Base-by-base conservation (phyloP, 2,113 vertebrate genomes). In the Lepisosteus osseus region DNA sequence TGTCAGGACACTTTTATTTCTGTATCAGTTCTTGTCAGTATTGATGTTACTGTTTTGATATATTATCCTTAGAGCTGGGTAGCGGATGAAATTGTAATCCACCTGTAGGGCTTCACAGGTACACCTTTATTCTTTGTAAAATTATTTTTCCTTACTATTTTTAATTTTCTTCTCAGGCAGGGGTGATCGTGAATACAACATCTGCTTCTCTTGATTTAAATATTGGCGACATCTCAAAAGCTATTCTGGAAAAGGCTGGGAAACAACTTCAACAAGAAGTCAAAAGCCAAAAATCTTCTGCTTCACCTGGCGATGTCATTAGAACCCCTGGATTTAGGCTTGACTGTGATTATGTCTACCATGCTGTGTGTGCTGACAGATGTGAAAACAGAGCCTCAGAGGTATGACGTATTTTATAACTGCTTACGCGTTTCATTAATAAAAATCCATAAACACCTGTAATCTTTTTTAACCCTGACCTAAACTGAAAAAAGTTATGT, bases 151-250 rank as follows among this genome's bases (percentile, higher is more conserved):
- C 29, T 29, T 29, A 29, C 29, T 29, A n/a, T 45, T 71, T 51
- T 43, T 3, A 6, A 74, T 42, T 73, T 78, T 74, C 67, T 74
- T 86, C 84, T 43, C 82, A 98, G 96, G 87, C 89, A 0, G 80
- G 88, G 17, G 83, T 92, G 69, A 81, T 96, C 74, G 91, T 97
- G 42, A 94, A 90, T 80, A 88, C 84, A 0, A 2, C 83, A 54
- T 2, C 5, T 17, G 0, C 0, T 0, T 0, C 0, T 0, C 5
- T 0, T 0, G 0, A 77, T 5, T 42, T 84, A 62, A 4, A 0
- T 0, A 0, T 0, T 0, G 83, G 82, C 5, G 0, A 0, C 0
- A 69, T 89, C 67, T 89, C 93, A 12, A 2, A 0, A 0, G 47
- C 70, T 44, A 79, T 96, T 75, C 13, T 88, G 54, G 0, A 15